Conservation (phyloP, 2,113 vertebrate species). For the Callipepla squamata region DNA sequence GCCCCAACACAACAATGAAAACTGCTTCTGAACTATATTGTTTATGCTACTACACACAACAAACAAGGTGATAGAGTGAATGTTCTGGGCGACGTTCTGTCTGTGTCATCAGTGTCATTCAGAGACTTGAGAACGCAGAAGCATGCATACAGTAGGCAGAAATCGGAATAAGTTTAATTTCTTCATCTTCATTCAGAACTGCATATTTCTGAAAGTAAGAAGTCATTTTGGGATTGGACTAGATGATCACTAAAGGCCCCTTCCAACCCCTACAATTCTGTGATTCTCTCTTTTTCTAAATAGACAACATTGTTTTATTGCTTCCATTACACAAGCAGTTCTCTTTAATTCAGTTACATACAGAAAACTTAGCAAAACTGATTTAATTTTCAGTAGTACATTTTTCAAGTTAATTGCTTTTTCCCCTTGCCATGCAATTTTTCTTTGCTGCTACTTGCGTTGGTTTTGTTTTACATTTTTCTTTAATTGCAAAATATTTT, state of each 20-base stretch:
- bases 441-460: conserved; percentile 3
- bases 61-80: not conserved
- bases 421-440: not conserved
- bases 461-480: conserved; percentile 42
- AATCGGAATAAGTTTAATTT: not conserved
- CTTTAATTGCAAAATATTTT: not conserved
- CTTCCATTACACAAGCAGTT: conserved; percentile 15
- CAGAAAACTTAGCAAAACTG: conserved; percentile 37
- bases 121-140: not conserved
- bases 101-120: not conserved
- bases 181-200: conserved; percentile 3
- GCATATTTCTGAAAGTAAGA: conserved; percentile 17
- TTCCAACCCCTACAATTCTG: too few species aligned
- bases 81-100: not conserved
- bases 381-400: conserved; percentile 38
- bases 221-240: not conserved
- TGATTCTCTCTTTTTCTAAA: not conserved
- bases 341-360: conserved; percentile 10
- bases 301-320: conserved; percentile 41
- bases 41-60: not conserved
- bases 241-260: too few species aligned
- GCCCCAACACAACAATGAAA: not conserved
- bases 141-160: not conserved
- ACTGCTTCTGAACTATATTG: not conserved
- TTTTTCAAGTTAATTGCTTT: conserved; percentile 58